A percentile compares a stretch with the other conserved stretches of the same genome.
These are phyloP conservation scores for Hafferia zeledoni DNA, from an alignment of 2,797 vertebrate species.

Conservation along the genomic window DNA sequence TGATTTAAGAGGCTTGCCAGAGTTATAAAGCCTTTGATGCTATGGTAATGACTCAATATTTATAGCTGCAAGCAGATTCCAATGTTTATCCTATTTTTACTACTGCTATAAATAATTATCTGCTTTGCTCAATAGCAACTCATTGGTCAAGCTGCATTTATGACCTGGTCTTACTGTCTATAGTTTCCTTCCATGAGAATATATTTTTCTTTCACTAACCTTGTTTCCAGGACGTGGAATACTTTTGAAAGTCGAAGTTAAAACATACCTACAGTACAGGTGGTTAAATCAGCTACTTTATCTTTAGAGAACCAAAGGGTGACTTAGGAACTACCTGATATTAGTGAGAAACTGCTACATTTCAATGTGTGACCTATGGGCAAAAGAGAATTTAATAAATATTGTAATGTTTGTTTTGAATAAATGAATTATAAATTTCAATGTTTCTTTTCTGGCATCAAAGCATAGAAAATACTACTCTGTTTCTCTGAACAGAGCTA, in stretches of 20 bases:
- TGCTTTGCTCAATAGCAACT: neutral
- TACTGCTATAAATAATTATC: neutral
- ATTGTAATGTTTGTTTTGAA: neutral
- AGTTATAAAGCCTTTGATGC: slow-evolving; percentile 5
- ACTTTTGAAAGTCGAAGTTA: neutral
- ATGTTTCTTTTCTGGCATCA: neutral
- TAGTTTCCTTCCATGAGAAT: neutral
- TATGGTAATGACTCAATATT: slow-evolving; percentile 5
- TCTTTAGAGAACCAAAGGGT: neutral
- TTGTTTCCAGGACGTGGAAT: neutral
- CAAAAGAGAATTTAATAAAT: neutral
- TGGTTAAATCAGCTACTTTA: neutral
- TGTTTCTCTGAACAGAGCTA: neutral
- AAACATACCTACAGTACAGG: neutral
- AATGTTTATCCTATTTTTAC: slow-evolving; percentile 28
- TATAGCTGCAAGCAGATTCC: slow-evolving; percentile 12
- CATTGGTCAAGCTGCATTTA: neutral
- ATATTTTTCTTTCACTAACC: neutral
- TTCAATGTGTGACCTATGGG: neutral
- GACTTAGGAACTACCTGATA: neutral
- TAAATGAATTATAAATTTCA: neutral
- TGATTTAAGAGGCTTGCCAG: slow-evolving; percentile 18
- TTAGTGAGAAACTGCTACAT: neutral
- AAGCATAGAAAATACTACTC: neutral
- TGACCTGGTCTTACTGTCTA: neutral